Evolutionary conservation across 2,888 invertebrate genomes (phyloP).

Genomic region (Coleophora flavipennella): DNA sequence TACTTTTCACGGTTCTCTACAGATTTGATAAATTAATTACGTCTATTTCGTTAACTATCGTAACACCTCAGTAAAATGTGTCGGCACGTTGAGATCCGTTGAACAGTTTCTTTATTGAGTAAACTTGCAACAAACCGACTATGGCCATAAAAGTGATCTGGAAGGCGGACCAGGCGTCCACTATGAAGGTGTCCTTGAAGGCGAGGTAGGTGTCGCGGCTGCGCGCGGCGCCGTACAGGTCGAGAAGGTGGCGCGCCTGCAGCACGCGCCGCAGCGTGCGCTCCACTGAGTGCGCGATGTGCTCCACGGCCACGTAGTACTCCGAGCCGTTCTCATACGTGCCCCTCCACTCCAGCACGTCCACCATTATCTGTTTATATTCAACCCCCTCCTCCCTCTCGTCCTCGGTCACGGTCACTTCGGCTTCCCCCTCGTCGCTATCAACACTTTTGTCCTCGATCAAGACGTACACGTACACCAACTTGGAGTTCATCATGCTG

Average conservation of each 20-base stretch:
- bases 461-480: slow-evolving; percentile 84
- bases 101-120: slow-evolving; percentile 79
- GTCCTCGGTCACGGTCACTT: slow-evolving; percentile 22
- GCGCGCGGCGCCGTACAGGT: slow-evolving; percentile 80
- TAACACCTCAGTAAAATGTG: neutral
- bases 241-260: slow-evolving; percentile 76
- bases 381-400: slow-evolving; percentile 34
- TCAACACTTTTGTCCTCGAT: slow-evolving; percentile 72
- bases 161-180: slow-evolving; percentile 84
- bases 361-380: slow-evolving; percentile 23
- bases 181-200: slow-evolving; percentile 84
- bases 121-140: slow-evolving; percentile 83
- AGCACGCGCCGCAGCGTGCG: slow-evolving; percentile 75
- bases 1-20: no score
- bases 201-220: slow-evolving; percentile 86
- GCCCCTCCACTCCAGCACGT: slow-evolving; percentile 49
- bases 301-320: slow-evolving; percentile 56
- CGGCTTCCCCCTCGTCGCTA: slow-evolving; percentile 38
- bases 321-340: slow-evolving; percentile 28
- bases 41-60: no score
- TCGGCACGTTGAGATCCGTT: slow-evolving; percentile 13
- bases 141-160: slow-evolving; percentile 81
- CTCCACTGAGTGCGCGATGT: slow-evolving; percentile 76
- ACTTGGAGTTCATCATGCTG: slow-evolving; percentile 84
- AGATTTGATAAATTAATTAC: no score